Evolutionary conservation across 2,113 vertebrate genomes (phyloP).

Genomic region (Pholis gunnellus): DNA sequence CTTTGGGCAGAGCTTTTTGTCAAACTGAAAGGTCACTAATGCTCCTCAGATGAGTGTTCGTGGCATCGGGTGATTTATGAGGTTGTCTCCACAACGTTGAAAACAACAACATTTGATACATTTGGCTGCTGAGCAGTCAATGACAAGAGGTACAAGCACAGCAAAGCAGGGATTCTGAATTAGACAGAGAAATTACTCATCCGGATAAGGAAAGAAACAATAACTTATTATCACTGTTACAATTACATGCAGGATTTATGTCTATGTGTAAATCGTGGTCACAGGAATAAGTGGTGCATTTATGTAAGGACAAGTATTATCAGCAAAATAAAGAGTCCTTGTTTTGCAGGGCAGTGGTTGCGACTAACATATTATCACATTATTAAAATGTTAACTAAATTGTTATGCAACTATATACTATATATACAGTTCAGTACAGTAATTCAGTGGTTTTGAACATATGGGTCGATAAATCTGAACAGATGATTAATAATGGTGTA

Average conservation of each 20-base stretch:
- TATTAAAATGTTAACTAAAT: neutral
- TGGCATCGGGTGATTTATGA: conserved; percentile 71
- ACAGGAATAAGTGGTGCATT: neutral
- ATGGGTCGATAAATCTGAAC: neutral
- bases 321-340: neutral
- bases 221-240: neutral
- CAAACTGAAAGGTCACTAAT: conserved; percentile 81
- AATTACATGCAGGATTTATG: neutral
- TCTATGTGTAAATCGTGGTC: neutral
- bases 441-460: neutral
- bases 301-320: neutral
- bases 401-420: neutral
- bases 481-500: neutral
- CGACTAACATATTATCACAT: neutral
- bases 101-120: conserved; percentile 63
- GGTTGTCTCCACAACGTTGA: conserved; percentile 52
- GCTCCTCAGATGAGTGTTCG: conserved; percentile 40
- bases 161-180: conserved; percentile 2
- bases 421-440: neutral
- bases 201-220: neutral
- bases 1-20: conserved; percentile 61
- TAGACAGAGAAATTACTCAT: neutral
- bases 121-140: conserved; percentile 25
- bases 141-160: neutral
- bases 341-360: too few relatives aligned